phyloP scores from a whole-genome alignment of 2,113 vertebrate species.

The Hippocampus comes region DNA sequence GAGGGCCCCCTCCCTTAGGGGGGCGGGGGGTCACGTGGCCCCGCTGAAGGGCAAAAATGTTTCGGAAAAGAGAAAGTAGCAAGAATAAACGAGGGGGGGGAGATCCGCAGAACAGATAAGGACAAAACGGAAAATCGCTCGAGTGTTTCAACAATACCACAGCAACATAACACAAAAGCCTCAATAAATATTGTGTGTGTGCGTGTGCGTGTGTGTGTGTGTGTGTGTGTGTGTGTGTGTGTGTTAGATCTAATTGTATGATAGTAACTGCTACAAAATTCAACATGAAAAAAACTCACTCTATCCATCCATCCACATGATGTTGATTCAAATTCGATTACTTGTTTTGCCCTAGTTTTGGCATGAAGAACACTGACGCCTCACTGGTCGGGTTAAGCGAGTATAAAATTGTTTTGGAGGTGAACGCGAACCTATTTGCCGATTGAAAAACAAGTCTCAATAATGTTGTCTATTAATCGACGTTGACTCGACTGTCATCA shows the following conservation, averaged over 20 bases:
- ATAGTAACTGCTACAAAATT: too few relatives aligned
- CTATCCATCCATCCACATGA: too few relatives aligned
- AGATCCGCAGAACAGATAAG: background rate
- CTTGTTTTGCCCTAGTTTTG: too few relatives aligned
- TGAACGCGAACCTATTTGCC: too few relatives aligned
- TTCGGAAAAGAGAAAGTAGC: constrained; percentile 18
- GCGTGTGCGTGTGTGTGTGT: background rate
- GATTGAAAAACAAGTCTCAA: too few relatives aligned
- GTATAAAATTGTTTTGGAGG: too few relatives aligned
- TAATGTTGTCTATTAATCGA: background rate
- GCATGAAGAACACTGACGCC: too few relatives aligned
- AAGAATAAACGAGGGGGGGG: constrained; percentile 3
- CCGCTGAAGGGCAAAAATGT: constrained; percentile 28
- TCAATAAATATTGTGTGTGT: background rate
- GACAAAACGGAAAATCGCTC: background rate
- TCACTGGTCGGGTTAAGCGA: too few relatives aligned
- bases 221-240: too few relatives aligned
- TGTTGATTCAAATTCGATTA: too few relatives aligned
- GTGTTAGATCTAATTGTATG: too few relatives aligned
- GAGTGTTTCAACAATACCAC: background rate
- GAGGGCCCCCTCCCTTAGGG: constrained; percentile 23
- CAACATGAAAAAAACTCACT: too few relatives aligned
- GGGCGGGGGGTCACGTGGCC: constrained; percentile 28
- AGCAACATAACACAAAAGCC: background rate
- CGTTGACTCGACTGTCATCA: background rate